These are phyloP conservation scores for Theristicus caerulescens DNA, from an alignment of 2,113 vertebrate genomes.

Conservation along the genomic window DNA sequence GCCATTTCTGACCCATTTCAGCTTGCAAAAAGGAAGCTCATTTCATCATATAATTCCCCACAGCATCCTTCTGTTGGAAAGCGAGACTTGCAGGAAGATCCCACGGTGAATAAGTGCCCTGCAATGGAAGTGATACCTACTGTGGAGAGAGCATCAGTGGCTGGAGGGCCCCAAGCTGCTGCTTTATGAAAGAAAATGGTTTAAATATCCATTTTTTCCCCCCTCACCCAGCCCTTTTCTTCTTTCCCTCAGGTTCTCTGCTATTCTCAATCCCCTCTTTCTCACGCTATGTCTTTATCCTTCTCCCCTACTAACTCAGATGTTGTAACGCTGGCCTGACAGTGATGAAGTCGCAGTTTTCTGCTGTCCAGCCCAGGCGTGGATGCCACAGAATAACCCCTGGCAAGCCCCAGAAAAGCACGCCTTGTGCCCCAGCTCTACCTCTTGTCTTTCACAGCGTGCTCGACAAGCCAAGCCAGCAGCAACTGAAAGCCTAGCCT, in stretches of 20 bases:
- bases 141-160: neutral
- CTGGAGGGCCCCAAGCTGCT: neutral
- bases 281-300: neutral
- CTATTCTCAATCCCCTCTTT: neutral
- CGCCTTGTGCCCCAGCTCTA: neutral
- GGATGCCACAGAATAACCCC: too few species aligned
- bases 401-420: neutral
- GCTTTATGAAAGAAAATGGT: neutral
- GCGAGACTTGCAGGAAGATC: neutral
- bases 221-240: neutral
- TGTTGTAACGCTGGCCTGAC: neutral
- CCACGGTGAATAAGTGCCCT: neutral
- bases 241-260: neutral
- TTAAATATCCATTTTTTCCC: neutral
- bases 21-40: neutral
- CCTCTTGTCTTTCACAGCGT: neutral
- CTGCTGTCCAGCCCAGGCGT: rapidly evolving
- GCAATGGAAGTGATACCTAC: neutral
- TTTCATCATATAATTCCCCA: neutral
- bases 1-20: neutral
- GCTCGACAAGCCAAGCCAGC: neutral
- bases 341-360: neutral
- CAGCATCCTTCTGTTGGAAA: neutral
- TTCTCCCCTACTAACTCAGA: neutral
- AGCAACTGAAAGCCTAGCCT: neutral